Conservation (phyloP, 2,113 vertebrate species). For the Phyllostomus discolor region DNA sequence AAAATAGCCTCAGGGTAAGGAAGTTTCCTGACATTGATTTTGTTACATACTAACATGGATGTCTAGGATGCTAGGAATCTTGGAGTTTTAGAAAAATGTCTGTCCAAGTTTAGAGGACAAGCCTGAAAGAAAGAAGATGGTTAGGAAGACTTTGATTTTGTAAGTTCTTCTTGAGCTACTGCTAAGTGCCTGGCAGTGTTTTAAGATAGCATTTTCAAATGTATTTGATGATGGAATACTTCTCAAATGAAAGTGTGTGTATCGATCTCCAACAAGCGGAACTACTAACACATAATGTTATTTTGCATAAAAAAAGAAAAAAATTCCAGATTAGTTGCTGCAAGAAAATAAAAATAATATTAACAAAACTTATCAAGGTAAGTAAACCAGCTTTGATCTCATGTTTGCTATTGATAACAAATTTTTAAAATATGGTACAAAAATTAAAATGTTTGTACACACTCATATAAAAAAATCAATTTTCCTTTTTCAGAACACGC, state of each 20-base stretch:
- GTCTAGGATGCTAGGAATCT: conserved; percentile 29
- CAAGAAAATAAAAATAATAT: conserved; percentile 16
- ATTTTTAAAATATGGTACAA: background rate
- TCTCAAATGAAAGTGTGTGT: background rate
- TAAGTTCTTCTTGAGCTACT: background rate
- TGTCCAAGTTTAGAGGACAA: background rate
- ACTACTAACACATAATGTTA: background rate
- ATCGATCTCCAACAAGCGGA: background rate
- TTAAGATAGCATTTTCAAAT: conserved; percentile 26
- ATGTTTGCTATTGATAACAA: background rate
- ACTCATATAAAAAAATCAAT: background rate
- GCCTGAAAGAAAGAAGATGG: background rate
- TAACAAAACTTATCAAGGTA: conserved; percentile 9
- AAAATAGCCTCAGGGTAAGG: conserved; percentile 36
- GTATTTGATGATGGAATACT: background rate
- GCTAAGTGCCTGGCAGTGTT: background rate
- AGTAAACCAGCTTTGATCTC: background rate
- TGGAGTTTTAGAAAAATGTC: conserved; percentile 34
- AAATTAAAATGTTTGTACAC: background rate
- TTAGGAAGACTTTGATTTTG: background rate
- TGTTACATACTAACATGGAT: background rate
- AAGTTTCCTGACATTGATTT: conserved; percentile 60
- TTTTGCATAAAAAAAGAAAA: conserved; percentile 11
- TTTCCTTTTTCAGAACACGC: conserved; percentile 3
- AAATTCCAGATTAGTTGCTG: background rate